Base-by-base conservation (phyloP, 2,888 invertebrate genomes). In the Drosophila seclusa region DNA sequence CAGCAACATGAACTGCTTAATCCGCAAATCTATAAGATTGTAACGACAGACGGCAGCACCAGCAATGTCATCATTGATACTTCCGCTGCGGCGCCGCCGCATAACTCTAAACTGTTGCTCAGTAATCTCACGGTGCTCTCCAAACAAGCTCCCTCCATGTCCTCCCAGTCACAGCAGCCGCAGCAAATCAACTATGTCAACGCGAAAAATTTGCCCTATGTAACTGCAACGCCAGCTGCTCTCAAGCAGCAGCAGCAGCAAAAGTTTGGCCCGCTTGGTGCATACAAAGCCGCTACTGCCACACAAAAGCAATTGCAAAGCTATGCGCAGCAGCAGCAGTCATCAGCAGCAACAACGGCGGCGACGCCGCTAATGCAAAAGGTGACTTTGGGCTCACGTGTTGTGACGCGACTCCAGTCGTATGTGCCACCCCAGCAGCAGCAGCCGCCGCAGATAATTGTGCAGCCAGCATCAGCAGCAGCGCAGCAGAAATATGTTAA, bases 11-110 rank as follows among this genome's bases (percentile, higher is more conserved):
- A 93, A 71, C 73, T 92, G 57, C 78, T 92, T 5, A 93, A 92
- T 84, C 92, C 92, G 50, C 93, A 93, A 78, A 92, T 93, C 59
- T 92, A 93, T 48, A 93, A 93, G 83, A 92, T 93, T 77, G 92
- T 93, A 21, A 92, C 90, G 34, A 91, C 92, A 29, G 92, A 93
- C 76, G 92, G 92, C 65, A 91, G 91, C 29, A 91, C 92, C 1
- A 91, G 92, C 65, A 93, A 92, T 69, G 91, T 93, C 79, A 91
- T 93, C 31, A 92, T 93, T 48, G 92, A 92, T 78, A 78, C 85
- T 52, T 83, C 92, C 2, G 79, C 89, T 58, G 89, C 89, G 32
- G 69, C 88, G 6, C 83, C 85, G 60, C 88, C 83, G 34, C 88
- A 86, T 49, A 89, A 86, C 66, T 91, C 93, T 0, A 93, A 93